Evolutionary conservation across 2,113 vertebrate species (phyloP), one percentile per base, ranked within the genome.

Genomic region (Noctilio leporinus): DNA sequence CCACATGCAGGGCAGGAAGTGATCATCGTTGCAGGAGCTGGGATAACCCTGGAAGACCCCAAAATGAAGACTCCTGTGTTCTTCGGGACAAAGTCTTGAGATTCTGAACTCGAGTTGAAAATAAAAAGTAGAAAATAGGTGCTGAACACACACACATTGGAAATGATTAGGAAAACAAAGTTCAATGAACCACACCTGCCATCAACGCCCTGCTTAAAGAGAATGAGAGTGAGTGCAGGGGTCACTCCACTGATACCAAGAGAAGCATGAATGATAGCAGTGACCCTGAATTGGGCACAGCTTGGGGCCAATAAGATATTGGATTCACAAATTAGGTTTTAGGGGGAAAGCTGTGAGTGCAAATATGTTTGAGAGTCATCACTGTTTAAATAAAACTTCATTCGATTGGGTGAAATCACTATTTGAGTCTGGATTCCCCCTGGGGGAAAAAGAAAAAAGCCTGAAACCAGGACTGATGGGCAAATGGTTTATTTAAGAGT

Each of bases 161-260:
- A 98, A 97, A 99, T 98, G 98, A 99, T 98, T 97, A 98, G 98
- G 62, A 99, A 96, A 98, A 98, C 40, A 98, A 99, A 97, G 98
- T 98, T 95, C 98, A 99, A 96, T 97, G 98, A 95, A 98, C 98
- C 35, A 98, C 99, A 91, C 98, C 99, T 95, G 98, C 98, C 83
- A 98, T 98, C 98, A 99, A 99, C 98, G 98, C 93, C 98, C 98
- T 15, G 98, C 98, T 30, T 98, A 98, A 91, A n/a, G 16, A 55
- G 47, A 20, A 43, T 62, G 9, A 5, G 11, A 26, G n/a, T 30
- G 30, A 73, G 11, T 4, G 6, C 33, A n/a, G 33, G 0, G 24
- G 7, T 2, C 43, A 38, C 19, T 16, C 24, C 2, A 5, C 51
- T 72, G 11, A 51, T 40, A 78, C 51, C 72, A 30, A 2, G 1